Evolutionary conservation across 2,113 vertebrate species (phyloP).

Genomic region (Seriola aureovittata): DNA sequence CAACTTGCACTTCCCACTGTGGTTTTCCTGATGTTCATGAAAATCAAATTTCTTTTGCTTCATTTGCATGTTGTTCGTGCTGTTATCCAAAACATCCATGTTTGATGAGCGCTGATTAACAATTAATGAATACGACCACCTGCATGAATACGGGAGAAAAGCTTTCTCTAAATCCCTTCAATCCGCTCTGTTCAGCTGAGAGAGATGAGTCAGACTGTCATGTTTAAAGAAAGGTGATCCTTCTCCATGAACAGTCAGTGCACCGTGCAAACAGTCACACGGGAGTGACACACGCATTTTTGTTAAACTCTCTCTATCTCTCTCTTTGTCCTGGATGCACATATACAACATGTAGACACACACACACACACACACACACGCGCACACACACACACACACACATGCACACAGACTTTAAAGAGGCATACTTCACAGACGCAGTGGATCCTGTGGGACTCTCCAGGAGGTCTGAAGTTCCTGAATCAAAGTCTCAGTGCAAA

Average conservation of each 20-base stretch:
- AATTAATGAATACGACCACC: constrained; percentile 39
- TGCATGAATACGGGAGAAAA: constrained; percentile 18
- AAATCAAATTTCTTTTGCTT: not conserved
- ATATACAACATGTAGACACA: too few relatives aligned
- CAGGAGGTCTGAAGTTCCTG: constrained; percentile 34
- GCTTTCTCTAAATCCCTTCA: not conserved
- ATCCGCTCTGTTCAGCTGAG: not conserved
- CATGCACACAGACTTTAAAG: constrained; percentile 38
- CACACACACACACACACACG: too few relatives aligned
- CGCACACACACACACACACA: not conserved
- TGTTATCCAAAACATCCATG: not conserved
- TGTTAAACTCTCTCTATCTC: too few relatives aligned
- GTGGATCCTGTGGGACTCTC: constrained; percentile 34
- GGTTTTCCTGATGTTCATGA: not conserved
- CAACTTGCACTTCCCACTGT: not conserved
- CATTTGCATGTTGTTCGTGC: constrained; percentile 39
- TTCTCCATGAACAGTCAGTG: not conserved
- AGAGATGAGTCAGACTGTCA: not conserved
- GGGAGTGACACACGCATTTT: not conserved
- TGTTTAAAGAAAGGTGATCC: too few relatives aligned
- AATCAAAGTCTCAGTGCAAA: constrained; percentile 50
- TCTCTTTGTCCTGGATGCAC: too few relatives aligned
- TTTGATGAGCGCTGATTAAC: constrained; percentile 50
- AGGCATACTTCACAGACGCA: constrained; percentile 42
- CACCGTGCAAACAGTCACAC: not conserved